Evolutionary conservation across 2,113 vertebrate species (phyloP), one percentile per base, ranked within the genome.

Genomic region (Brienomyrus brachyistius): DNA sequence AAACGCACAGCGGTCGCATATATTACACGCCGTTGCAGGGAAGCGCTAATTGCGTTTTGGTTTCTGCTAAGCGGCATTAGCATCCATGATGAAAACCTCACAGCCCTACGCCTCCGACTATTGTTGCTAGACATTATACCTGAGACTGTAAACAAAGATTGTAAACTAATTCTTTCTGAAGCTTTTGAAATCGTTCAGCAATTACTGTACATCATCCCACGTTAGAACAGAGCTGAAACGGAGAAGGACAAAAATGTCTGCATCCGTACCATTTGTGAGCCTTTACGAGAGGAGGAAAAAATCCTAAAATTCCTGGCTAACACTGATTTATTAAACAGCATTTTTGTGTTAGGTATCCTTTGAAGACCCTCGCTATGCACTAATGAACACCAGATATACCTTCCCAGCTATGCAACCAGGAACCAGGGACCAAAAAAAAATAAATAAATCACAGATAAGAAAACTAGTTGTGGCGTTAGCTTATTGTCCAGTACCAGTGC

Each of bases 381-480:
- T 90, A 90, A 90, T 77, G 85, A 90, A 90, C 85, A 21, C 89
- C 47, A 87, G 89, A 45, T 77, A 86, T 21, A 52, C 89, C 86
- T 62, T 77, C 51, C 52, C 48, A 87, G 85, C 84, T 52, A 54
- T 31, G 23, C 50, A 86, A 86, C n/a, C 13, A 70, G n/a, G 19
- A 50, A 47, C 82, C 23, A 3, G 21, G n/a, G n/a, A 5, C 85
- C 2, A n/a, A 86, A 52, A 45, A 56, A 21, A 56, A 56, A 19
- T 5, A 52, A 15, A 1, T 2, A 21, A 56, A 56, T 56, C 45
- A 11, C 82, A 85, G 83, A 56, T 85, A 85, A 50, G 52, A 54
- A 59, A n/a, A 11, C 23, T 62, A 59, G 56, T 2, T 59, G 21
- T 56, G 87, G 88, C n/a, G 51, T 88, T 66, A 59, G 86, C 10